Evolutionary conservation across 2,113 vertebrate species (phyloP).

Genomic region (Tor tambroides): DNA sequence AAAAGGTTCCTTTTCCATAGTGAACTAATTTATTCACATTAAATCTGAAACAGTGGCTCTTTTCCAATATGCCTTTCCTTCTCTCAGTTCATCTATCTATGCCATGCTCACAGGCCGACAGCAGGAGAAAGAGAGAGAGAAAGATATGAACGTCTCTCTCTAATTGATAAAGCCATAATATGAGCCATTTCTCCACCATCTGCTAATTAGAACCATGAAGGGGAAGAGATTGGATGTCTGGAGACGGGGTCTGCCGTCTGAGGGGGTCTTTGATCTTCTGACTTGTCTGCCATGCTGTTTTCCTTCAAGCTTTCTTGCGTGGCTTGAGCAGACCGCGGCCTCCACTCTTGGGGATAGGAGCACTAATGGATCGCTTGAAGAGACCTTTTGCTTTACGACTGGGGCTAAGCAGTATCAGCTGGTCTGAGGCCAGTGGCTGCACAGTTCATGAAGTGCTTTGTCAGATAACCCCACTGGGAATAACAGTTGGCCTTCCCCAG

Average conservation of each 20-base stretch:
- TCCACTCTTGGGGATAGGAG: conserved; percentile 74
- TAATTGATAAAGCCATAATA: conserved; percentile 63
- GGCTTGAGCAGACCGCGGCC: conserved; percentile 78
- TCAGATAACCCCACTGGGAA: conserved; percentile 71
- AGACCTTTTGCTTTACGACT: conserved; percentile 75
- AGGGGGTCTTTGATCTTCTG: conserved; percentile 76
- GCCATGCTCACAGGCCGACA: conserved; percentile 34
- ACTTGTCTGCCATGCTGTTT: conserved; percentile 80
- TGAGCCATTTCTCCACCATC: conserved; percentile 58
- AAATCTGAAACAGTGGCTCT: conserved; percentile 40
- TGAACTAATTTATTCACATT: conserved; percentile 49
- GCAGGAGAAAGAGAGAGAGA: conserved; percentile 10
- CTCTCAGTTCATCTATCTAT: conserved; percentile 58
- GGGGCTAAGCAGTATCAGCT: conserved; percentile 80
- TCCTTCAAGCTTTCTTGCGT: conserved; percentile 81
- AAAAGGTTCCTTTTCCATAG: conserved; percentile 46
- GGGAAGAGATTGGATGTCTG: conserved; percentile 56
- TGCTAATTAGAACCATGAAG: conserved; percentile 57
- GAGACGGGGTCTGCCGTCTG: conserved; percentile 51
- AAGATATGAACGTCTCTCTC: conserved; percentile 49
- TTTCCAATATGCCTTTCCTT: conserved; percentile 29
- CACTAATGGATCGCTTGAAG: conserved; percentile 83
- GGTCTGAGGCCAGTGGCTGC: conserved; percentile 76
- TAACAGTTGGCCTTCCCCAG: conserved; percentile 69
- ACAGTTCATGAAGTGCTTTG: conserved; percentile 63